Conservation (phyloP, 2,113 vertebrate species). For the Lethenteron camtschaticum region DNA sequence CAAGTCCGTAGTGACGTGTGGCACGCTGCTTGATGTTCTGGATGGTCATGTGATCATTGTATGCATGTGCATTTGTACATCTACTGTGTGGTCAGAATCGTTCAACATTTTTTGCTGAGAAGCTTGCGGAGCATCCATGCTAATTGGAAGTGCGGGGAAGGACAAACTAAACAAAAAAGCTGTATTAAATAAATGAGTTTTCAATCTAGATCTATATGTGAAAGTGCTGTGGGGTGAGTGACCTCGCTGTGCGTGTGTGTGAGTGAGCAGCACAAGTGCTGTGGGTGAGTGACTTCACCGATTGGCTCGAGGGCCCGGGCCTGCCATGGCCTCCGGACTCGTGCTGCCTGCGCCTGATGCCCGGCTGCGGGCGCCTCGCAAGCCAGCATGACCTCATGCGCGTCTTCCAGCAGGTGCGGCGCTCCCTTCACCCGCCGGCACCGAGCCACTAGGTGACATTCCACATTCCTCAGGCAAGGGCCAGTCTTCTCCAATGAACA, state of each 20-base stretch:
- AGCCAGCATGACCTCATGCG: conserved; percentile 71
- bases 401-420: conserved; percentile 74
- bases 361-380: conserved; percentile 69
- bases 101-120: conserved; percentile 11
- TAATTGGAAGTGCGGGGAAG: conserved; percentile 15
- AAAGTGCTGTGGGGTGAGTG: conserved; percentile 15
- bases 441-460: no score
- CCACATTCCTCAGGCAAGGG: no score
- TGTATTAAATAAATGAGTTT: conserved; percentile 19
- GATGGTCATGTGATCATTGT: no score
- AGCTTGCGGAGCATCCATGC: conserved; percentile 13
- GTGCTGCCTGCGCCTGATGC: conserved; percentile 73
- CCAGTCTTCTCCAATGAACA: no score
- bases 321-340: conserved; percentile 97
- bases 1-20: conserved; percentile 11
- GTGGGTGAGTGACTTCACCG: conserved; percentile 91
- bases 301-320: conserved; percentile 96
- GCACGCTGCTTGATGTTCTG: conserved; percentile 8
- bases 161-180: conserved; percentile 16
- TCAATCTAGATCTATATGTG: conserved; percentile 18
- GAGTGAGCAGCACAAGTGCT: conserved; percentile 63
- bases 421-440: no score
- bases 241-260: not conserved
- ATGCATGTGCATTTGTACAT: no score
- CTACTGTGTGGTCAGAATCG: no score